Evolutionary conservation across 2,797 vertebrate species (phyloP), one percentile per base, ranked within the genome.

Genomic region (Liparis tanakae): DNA sequence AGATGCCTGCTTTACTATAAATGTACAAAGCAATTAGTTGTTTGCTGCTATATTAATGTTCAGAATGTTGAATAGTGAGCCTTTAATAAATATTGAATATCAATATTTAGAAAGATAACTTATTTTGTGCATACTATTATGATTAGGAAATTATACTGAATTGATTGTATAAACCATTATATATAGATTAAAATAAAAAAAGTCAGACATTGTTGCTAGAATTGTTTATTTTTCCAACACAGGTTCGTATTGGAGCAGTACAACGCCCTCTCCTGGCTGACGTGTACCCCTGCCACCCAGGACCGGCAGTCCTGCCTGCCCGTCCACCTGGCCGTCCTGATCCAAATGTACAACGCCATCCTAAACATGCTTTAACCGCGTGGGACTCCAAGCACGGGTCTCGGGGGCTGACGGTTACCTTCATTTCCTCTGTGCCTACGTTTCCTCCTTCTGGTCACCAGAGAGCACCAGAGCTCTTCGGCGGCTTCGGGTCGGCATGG

Each of bases 161-260:
- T 51, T 67, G 0, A 43, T 2, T 6, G 18, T 7, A 53, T 50
- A 1, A 58, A 69, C 1, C 17, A 12, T 17, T 7, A 48, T 44
- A 54, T 39, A 55, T 48, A 10, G 0, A 22, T 63, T 30, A 15
- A 2, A 63, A 10, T 51, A 41, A 1, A 2, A 25, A 43, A 54
- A 33, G 14, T 46, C 4, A 22, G 9, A 61, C 30, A 30, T 37
- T 54, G 0, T 61, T 18, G 6, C 34, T 79, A 33, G 46, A 65
- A 56, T 7, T 33, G 0, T 63, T 0, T 33, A 2, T 83, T 70
- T 77, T 72, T 36, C 18, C 18, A 41, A 12, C 10, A 6, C 92
- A 99, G 98, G 96, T 99, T 99, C 62, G 98, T 99, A 46, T 86
- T 99, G 95, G 98, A 99, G 92, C 98, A 99, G 95, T 99, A 99